Conservation (phyloP, 1,140 invertebrate species). For the Caenorhabditis elegans region DNA sequence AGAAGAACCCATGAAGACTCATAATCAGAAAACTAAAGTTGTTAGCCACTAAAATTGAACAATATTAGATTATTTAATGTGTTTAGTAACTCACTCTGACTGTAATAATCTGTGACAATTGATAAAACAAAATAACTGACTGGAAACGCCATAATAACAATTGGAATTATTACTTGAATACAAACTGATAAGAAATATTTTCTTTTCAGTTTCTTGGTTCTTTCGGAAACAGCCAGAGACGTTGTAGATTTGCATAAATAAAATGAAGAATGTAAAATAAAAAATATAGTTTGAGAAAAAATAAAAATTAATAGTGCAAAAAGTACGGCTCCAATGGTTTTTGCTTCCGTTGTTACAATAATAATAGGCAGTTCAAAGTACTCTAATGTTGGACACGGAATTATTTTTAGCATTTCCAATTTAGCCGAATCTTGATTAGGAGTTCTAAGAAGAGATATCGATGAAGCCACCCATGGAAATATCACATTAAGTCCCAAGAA, state of each 20-base stretch:
- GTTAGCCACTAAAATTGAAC: background rate
- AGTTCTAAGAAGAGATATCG: background rate
- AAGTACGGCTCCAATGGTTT: background rate
- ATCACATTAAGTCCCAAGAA: background rate
- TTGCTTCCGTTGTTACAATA: background rate
- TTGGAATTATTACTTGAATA: background rate
- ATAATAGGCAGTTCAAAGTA: background rate
- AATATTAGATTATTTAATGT: background rate
- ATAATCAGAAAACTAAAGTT: background rate
- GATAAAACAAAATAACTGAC: background rate
- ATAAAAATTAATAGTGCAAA: background rate
- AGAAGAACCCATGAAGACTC: background rate
- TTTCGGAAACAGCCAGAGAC: background rate
- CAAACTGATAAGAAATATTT: background rate
- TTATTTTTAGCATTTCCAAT: background rate
- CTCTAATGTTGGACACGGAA: background rate
- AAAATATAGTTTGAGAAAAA: background rate
- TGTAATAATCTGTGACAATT: background rate
- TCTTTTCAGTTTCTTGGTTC: background rate
- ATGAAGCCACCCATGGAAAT: background rate
- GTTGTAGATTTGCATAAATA: constrained; percentile 10
- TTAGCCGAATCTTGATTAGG: background rate
- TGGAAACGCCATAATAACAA: background rate
- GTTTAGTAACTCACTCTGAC: background rate
- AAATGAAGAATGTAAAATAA: background rate